Evolutionary conservation across 2,797 vertebrate species (phyloP).

Genomic region (Eidolon dupreanum): DNA sequence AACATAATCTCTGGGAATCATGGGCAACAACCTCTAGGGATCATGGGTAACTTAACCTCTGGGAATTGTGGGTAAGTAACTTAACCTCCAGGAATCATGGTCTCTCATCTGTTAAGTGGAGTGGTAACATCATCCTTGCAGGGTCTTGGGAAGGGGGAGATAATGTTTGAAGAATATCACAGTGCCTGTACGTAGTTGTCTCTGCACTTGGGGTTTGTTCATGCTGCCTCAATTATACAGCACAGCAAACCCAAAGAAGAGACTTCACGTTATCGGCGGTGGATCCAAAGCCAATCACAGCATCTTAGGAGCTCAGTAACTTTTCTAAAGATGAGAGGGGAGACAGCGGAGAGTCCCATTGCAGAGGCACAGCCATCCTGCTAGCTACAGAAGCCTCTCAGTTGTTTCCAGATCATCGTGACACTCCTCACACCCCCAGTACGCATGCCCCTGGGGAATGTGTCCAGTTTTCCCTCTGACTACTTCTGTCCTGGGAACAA

Average conservation of each 20-base stretch:
- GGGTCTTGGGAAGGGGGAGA: neutral
- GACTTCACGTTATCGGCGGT: neutral
- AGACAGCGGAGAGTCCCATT: neutral
- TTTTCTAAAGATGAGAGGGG: neutral
- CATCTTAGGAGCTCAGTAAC: neutral
- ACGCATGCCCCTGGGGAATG: neutral
- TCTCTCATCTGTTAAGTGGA: neutral
- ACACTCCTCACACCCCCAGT: rapidly evolving
- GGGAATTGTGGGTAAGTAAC: too few species aligned
- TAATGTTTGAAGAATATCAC: neutral
- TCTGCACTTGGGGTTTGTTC: neutral
- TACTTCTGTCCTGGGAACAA: neutral
- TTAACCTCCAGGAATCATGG: neutral
- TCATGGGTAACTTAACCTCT: too few species aligned
- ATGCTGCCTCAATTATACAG: neutral
- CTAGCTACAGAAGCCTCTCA: too few species aligned
- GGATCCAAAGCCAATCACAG: neutral
- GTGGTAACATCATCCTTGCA: neutral
- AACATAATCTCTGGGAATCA: too few species aligned
- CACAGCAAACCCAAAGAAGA: neutral
- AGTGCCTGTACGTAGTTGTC: neutral
- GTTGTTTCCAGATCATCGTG: neutral
- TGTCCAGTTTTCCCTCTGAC: neutral
- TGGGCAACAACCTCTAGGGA: too few species aligned
- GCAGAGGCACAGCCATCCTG: neutral